Base-by-base conservation (phyloP, 2,113 vertebrate genomes). In the Hemiscyllium ocellatum region DNA sequence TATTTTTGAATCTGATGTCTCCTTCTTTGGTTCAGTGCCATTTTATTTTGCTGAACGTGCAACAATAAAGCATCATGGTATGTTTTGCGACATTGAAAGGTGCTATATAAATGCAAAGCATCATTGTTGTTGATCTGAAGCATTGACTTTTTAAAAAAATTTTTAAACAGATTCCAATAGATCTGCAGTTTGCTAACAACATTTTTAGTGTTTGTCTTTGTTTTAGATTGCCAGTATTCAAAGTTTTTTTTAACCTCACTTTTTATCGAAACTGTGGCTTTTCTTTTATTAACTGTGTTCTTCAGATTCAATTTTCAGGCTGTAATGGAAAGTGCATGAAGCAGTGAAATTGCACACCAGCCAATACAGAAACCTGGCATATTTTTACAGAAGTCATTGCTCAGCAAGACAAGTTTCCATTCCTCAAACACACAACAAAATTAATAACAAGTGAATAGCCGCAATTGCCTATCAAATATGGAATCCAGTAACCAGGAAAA, bases 351-450 rank as follows among this genome's bases (percentile, higher is more conserved):
- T 91, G 89, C 33, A 66, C 22, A 91, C 17, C 56, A 91, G 37
- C 33, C 61, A 91, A n/a, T 90, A 52, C 86, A 65, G 87, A 12
- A 61, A 52, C 1, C 12, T 61, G 33, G 89, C 29, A 93, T 93
- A 66, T 93, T 91, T 87, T 87, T 66, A 93, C n/a, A 66, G 65
- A 93, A 66, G 1, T 6, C 89, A 93, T 65, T 37, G 17, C 61
- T 68, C 61, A 93, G 89, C 61, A 93, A 93, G 61, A 22, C 33
- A 93, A 93, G 61, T 37, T 68, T 93, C 89, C 89, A 93, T 3
- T n/a, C 61, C 61, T 91, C 89, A 66, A 91, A 66, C 52, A 15
- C 56, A 37, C 29, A 65, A 66, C 56, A 37, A 65, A 87, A 91
- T 56, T 20, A 91, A 91, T 91, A 66, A 61, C 87, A 91, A 37